Evolutionary conservation across 2,888 invertebrate species (phyloP).

Genomic region (Schizotus pectinicornis): DNA sequence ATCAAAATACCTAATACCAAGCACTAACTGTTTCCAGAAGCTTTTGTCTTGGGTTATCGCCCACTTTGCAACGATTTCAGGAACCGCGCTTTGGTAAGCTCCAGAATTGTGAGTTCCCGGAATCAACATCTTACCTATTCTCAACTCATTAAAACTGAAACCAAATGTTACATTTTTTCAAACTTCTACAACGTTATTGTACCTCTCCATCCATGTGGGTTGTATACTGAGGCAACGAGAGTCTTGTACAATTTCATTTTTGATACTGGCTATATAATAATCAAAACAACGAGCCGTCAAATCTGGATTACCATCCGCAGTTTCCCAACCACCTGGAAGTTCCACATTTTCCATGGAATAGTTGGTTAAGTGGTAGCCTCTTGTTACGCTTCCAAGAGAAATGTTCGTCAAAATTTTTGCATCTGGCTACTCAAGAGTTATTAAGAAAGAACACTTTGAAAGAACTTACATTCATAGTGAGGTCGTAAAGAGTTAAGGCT

Average conservation of each 20-base stretch:
- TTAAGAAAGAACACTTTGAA: too few species aligned
- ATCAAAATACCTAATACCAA: constrained; percentile 68
- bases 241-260: constrained; percentile 63
- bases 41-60: constrained; percentile 61
- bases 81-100: constrained; percentile 57
- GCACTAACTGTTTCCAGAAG: constrained; percentile 64
- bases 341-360: constrained; percentile 51
- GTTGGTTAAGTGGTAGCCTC: constrained; percentile 56
- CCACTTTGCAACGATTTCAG: constrained; percentile 22
- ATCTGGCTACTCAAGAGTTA: constrained; percentile 46
- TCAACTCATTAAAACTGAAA: constrained; percentile 39
- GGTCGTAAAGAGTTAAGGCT: constrained; percentile 44
- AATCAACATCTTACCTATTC: constrained; percentile 63
- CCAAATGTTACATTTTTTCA: too few species aligned
- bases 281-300: constrained; percentile 66
- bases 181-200: too few species aligned
- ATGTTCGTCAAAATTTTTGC: constrained; percentile 35
- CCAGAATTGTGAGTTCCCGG: constrained; percentile 74
- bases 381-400: constrained; percentile 7
- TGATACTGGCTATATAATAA: constrained; percentile 70
- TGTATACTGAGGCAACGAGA: constrained; percentile 76
- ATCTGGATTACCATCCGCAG: constrained; percentile 28
- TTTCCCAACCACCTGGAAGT: constrained; percentile 52
- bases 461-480: constrained; percentile 30
- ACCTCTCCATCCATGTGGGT: constrained; percentile 84